These are phyloP conservation scores for Automeris io DNA, from an alignment of 2,888 invertebrate species.

Conservation along the genomic window DNA sequence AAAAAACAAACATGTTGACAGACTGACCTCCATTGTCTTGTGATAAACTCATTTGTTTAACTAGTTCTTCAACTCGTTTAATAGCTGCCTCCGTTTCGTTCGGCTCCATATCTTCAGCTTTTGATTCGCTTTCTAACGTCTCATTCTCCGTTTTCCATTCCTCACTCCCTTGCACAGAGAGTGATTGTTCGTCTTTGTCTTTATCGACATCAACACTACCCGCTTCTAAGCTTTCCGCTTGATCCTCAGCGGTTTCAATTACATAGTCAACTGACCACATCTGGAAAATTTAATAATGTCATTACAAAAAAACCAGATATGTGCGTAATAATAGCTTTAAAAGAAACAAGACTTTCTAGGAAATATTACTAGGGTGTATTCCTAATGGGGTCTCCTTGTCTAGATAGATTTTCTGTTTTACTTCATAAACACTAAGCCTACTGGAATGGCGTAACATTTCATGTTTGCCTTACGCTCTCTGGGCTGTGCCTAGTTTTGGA, in stretches of 20 bases:
- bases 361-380: too few relatives aligned
- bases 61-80: conserved; percentile 79
- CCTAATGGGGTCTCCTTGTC: too few relatives aligned
- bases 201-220: conserved; percentile 40
- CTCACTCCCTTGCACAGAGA: conserved; percentile 43
- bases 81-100: conserved; percentile 67
- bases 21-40: conserved; percentile 77
- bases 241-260: conserved; percentile 61
- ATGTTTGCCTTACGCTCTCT: too few relatives aligned
- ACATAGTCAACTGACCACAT: conserved; percentile 99
- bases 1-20: too few relatives aligned
- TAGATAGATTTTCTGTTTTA: too few relatives aligned
- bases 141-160: conserved; percentile 31
- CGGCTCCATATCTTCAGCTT: conserved; percentile 43
- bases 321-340: too few relatives aligned
- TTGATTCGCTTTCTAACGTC: conserved; percentile 32
- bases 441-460: too few relatives aligned
- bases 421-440: too few relatives aligned
- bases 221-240: conserved; percentile 63
- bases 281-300: conserved; percentile 64
- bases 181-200: conserved; percentile 32
- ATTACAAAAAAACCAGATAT: too few relatives aligned
- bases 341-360: too few relatives aligned
- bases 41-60: conserved; percentile 89
- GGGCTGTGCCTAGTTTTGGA: too few relatives aligned